phyloP scores from a whole-genome alignment of 2,797 vertebrate genomes.

The Neosilurus mollespiculum region DNA sequence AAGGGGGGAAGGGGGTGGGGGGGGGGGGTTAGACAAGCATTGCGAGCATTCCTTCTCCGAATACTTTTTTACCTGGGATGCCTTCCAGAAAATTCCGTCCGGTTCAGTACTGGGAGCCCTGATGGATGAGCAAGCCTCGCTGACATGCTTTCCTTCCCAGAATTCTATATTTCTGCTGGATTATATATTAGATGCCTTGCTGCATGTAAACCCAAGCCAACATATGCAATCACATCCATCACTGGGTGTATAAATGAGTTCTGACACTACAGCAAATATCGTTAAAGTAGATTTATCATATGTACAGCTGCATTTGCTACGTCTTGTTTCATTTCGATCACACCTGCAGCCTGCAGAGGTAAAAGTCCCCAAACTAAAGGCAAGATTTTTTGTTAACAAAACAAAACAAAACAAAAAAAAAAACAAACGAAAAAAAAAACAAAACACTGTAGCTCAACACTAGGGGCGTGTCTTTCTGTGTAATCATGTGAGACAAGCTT shows the following conservation, averaged over 20 bases:
- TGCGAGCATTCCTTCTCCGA: conserved; percentile 32
- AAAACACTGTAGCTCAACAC: too few relatives aligned
- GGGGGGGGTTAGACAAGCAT: neutral
- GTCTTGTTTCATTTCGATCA: neutral
- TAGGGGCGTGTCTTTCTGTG: too few relatives aligned
- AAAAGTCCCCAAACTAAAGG: neutral
- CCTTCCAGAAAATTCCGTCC: conserved; percentile 38
- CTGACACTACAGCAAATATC: conserved; percentile 11
- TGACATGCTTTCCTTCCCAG: conserved; percentile 37
- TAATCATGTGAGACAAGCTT: too few relatives aligned
- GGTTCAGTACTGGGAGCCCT: conserved; percentile 40
- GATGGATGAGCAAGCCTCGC: conserved; percentile 36
- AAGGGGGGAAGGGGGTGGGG: neutral
- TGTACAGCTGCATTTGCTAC: neutral
- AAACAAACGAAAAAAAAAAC: neutral
- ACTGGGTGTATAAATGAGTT: conserved; percentile 13
- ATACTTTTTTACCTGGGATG: conserved; percentile 29
- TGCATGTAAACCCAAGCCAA: conserved; percentile 4
- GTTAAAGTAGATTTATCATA: conserved; percentile 7
- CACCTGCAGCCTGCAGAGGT: neutral
- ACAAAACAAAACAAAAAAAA: neutral
- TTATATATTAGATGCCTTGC: neutral
- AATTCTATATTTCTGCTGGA: conserved; percentile 24
- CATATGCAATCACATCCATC: conserved; percentile 19
- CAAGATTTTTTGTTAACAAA: neutral